Evolutionary conservation across 2,797 vertebrate genomes (phyloP), one percentile per base, ranked within the genome.

Genomic region (Parotocinclus haroldoi): DNA sequence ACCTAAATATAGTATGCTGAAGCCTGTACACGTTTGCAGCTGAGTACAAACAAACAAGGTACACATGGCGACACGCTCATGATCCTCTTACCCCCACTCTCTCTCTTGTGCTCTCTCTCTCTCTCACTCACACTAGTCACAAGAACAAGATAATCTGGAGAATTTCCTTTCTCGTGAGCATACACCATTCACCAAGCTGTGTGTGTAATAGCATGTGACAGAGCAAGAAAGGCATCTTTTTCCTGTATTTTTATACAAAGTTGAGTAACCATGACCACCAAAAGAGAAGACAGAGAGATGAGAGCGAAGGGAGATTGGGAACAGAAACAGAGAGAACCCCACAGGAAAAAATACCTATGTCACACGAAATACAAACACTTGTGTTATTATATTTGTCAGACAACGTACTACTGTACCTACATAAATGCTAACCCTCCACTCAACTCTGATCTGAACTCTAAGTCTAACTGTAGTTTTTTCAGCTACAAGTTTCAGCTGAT

Each of bases 1-100:
- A 58, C 16, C 68, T 74, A 71, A 72, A 77, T 73, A 73, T 73
- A 77, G 63, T 45, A 19, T 70, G 52, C 45, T 49, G 59, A 71
- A 48, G 63, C 45, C 54, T 67, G 63, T 60, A 45, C 38, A 71
- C 17, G 10, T 66, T 68, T 39, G 37, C 64, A 69, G 70, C 42
- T 11, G 7, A 66, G 49, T 59, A 58, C 45, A 74, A 50, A 73
- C 68, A 70, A 56, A 70, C 68, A 57, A 14, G n/a, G 13, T 14
- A 38, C 68, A 69, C 44, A 56, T 52, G 36, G 4, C 18, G 42
- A 50, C 16, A 13, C 44, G n/a, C 42, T 18, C 10, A 45, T 37
- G 40, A 27, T 27, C 27, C 37, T 40, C n/a, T 12, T 9, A 62
- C 8, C 14, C 55, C 16, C 54, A 36, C 51, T 27, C 63, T 37